A percentile compares a stretch with the other conserved stretches of the same genome.
These are phyloP conservation scores for Drosophila seguyi DNA, from an alignment of 1,140 invertebrate species.

Conservation along the genomic window DNA sequence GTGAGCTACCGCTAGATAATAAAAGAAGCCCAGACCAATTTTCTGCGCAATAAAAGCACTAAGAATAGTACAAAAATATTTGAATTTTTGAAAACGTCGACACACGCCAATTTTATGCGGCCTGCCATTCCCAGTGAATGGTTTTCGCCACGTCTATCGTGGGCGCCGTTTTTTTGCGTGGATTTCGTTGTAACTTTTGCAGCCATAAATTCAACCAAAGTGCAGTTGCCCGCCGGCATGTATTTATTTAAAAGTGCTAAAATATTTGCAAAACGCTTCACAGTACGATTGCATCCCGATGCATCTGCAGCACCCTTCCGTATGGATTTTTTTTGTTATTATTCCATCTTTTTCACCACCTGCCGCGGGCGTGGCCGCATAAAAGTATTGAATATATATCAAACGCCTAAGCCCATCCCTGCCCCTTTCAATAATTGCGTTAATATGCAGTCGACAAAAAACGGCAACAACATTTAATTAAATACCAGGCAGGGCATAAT, in stretches of 20 bases:
- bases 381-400: constrained; percentile 42
- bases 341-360: not conserved
- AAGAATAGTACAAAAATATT: constrained; percentile 54
- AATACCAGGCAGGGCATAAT: constrained; percentile 54
- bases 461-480: constrained; percentile 52
- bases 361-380: not conserved
- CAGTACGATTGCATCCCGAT: constrained; percentile 5
- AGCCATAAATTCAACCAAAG: constrained; percentile 74
- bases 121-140: constrained; percentile 22
- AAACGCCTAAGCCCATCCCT: constrained; percentile 28
- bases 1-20: not conserved
- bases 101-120: constrained; percentile 39
- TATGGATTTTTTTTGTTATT: not conserved
- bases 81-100: constrained; percentile 48
- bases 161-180: constrained; percentile 38
- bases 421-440: constrained; percentile 46
- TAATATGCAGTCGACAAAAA: constrained; percentile 52
- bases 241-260: constrained; percentile 76
- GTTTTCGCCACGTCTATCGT: constrained; percentile 29
- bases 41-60: constrained; percentile 9
- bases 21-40: constrained; percentile 7
- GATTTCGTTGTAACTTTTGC: constrained; percentile 71
- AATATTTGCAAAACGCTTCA: constrained; percentile 79
- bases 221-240: constrained; percentile 43
- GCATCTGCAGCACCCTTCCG: constrained; percentile 6